A percentile compares a stretch with the other conserved stretches of the same genome.
Conservation (phyloP, 2,888 invertebrate species). For the Prenolepis imparis region DNA sequence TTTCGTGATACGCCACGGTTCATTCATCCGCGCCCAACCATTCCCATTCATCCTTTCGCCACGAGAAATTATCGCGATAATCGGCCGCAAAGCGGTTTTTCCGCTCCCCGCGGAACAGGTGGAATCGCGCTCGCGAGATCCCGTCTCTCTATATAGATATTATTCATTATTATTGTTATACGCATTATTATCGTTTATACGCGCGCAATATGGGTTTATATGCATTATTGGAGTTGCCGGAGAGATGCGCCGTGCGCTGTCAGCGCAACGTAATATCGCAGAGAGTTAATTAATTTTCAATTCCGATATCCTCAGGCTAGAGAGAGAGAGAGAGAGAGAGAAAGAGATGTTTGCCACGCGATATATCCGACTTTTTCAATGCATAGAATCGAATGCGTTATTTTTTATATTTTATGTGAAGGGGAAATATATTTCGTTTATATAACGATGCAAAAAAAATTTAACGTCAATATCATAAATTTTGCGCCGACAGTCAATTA, state of each 20-base stretch:
- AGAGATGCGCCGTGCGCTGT: not conserved
- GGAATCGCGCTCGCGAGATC: not conserved
- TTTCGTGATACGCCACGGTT: constrained; percentile 60
- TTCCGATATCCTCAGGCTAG: not conserved
- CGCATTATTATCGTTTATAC: not conserved
- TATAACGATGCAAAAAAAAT: not conserved
- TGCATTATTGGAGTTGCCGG: not conserved
- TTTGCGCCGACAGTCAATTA: not conserved
- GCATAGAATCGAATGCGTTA: not conserved
- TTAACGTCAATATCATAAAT: not conserved
- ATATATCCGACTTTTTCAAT: constrained; percentile 2
- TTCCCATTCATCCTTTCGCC: constrained; percentile 68
- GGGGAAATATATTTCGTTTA: not conserved
- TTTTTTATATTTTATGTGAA: not conserved
- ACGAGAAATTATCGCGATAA: constrained; percentile 57
- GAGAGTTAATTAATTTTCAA: not conserved
- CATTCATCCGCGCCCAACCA: constrained; percentile 65
- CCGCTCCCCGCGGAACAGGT: not conserved
- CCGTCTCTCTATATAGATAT: constrained; percentile 6
- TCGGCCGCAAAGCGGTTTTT: constrained; percentile 49
- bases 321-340: not conserved
- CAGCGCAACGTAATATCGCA: not conserved
- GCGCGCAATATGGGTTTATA: not conserved
- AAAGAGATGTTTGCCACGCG: not conserved
- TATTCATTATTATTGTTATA: constrained; percentile 6